phyloP scores from a whole-genome alignment of 2,888 invertebrate species.

The Noctua janthe region DNA sequence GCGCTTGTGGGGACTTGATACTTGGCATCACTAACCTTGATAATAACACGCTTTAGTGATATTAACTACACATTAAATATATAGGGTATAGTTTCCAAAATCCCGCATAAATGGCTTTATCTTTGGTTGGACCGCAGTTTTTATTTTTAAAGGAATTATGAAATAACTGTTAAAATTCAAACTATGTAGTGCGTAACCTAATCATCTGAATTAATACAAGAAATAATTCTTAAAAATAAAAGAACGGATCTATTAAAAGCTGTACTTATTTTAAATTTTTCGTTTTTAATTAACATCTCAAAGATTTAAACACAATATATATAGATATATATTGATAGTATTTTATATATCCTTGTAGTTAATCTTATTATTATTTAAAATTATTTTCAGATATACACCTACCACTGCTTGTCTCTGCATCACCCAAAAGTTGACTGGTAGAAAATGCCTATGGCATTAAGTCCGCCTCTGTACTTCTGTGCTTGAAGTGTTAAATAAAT shows the following conservation, averaged over 20 bases:
- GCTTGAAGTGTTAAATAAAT: no score
- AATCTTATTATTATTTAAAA: no score
- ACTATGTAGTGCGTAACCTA: not conserved
- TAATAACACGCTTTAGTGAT: not conserved
- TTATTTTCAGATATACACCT: no score
- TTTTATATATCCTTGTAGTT: no score
- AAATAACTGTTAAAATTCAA: not conserved
- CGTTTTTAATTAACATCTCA: not conserved
- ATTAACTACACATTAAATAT: not conserved
- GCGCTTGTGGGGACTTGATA: slow-evolving; percentile 71
- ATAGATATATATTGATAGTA: no score
- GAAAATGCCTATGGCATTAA: no score
- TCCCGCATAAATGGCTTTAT: not conserved
- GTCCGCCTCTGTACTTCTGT: no score
- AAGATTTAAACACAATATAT: not conserved
- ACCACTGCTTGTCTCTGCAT: no score
- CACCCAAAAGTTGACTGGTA: no score
- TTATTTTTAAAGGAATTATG: not conserved
- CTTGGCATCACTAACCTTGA: slow-evolving; percentile 49
- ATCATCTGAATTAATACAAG: not conserved
- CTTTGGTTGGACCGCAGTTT: not conserved
- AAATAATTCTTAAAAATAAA: not conserved
- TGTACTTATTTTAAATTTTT: not conserved
- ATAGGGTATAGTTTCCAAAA: not conserved
- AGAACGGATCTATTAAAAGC: not conserved